Percentiles rank a stretch among this genome's conserved stretches.
Conservation (phyloP, 1,140 invertebrate species). For the Yoshiicerus persimilis region DNA sequence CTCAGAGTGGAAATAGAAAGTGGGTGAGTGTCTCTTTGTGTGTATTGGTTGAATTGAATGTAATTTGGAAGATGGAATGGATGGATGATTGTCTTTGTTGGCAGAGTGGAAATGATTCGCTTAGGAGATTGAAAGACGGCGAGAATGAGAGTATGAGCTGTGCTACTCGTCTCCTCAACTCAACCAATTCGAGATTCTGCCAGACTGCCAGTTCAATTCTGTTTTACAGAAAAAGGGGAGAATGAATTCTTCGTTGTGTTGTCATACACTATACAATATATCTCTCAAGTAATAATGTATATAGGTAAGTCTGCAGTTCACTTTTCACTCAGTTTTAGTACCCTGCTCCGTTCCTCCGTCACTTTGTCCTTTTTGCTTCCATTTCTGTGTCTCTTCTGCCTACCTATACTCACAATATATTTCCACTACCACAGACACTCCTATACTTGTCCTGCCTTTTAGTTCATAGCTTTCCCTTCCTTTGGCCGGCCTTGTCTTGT, state of each 20-base stretch:
- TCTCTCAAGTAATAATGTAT: not conserved
- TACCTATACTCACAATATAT: not conserved
- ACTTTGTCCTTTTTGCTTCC: not conserved
- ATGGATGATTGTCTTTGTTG: constrained; percentile 29
- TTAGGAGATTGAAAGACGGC: constrained; percentile 30
- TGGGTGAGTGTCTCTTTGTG: constrained; percentile 25
- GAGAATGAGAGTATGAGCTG: not conserved
- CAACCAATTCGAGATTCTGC: not conserved
- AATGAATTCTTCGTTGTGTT: not conserved
- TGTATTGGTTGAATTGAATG: constrained; percentile 25
- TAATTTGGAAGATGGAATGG: constrained; percentile 28
- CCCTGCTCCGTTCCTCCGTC: not conserved
- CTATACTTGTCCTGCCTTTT: not conserved
- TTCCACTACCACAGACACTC: not conserved
- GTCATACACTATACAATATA: not conserved
- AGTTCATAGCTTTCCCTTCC: not conserved
- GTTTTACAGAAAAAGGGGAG: not conserved
- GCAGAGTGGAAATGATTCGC: constrained; percentile 36
- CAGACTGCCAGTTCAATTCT: not conserved
- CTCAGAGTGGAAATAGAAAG: constrained; percentile 13
- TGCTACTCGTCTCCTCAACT: not conserved
- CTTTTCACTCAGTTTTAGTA: not conserved
- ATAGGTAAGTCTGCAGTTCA: not conserved
- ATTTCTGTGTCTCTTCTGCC: not conserved
- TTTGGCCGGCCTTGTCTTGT: no score